Conservation (phyloP, 2,113 vertebrate genomes). For the Bos taurus region ARS-UCD2.0 NC_037339.1:82607501-82608000, state of each 20-base stretch:
- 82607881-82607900: background rate
- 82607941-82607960: background rate
- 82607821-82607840: background rate
- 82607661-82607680: background rate
- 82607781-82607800: background rate
- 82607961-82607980: background rate
- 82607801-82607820: background rate
- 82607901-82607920: background rate
- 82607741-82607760: background rate
- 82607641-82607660: background rate
- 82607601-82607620: background rate
- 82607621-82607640: background rate
- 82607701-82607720: background rate
- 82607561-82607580: background rate
- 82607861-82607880: background rate
- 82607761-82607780: accelerated
- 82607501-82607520: background rate
- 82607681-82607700: background rate
- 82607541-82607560: background rate
- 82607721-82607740: background rate
- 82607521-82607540: background rate
- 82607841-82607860: background rate
- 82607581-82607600: background rate
- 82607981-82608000: background rate
- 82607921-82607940: background rate